Conservation (phyloP, 2,113 vertebrate genomes). For the Prunella himalayana region DNA sequence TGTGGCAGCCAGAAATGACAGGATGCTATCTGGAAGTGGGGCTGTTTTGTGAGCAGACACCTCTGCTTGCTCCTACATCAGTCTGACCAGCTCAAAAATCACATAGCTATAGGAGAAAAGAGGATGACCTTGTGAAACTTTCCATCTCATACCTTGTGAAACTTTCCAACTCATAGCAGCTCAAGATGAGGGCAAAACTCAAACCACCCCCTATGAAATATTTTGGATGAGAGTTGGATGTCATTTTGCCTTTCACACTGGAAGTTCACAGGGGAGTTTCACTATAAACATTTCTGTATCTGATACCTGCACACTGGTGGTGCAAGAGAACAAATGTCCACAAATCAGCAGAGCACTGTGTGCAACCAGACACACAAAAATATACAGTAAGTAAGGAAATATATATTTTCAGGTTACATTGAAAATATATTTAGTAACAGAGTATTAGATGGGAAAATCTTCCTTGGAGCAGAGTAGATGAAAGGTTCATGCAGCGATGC, state of each 20-base stretch:
- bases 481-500: not conserved
- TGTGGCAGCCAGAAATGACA: rapidly evolving
- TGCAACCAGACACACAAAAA: not conserved
- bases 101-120: rapidly evolving
- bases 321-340: rapidly evolving
- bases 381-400: not conserved
- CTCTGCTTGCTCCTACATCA: not conserved
- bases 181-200: not conserved
- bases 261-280: not conserved
- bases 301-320: not conserved
- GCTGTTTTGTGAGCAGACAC: not conserved
- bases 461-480: not conserved
- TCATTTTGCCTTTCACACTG: not conserved
- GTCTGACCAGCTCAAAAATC: not conserved
- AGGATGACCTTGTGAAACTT: rapidly evolving
- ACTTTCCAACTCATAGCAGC: not conserved
- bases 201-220: not conserved
- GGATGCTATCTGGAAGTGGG: not conserved
- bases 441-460: not conserved
- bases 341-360: not conserved
- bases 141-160: not conserved
- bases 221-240: not conserved
- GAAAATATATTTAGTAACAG: not conserved
- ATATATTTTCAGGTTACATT: not conserved
- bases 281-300: not conserved